Percentiles rank a stretch among this genome's conserved stretches.
Conservation (phyloP, 2,797 vertebrate genomes). For the Eurystomus glaucurus region DNA sequence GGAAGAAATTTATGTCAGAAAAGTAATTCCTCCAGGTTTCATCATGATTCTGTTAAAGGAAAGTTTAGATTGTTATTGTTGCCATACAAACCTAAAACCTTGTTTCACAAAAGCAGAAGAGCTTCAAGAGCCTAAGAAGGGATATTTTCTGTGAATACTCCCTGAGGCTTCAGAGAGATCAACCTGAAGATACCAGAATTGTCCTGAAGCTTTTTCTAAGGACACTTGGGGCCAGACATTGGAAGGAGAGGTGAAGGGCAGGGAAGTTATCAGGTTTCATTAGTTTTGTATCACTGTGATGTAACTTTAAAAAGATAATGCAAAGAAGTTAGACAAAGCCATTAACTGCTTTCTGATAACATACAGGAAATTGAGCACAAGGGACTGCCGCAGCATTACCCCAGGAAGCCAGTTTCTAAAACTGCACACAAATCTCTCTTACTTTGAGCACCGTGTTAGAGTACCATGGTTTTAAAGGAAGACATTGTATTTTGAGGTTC, state of each 20-base stretch:
- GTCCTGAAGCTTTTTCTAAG: background rate
- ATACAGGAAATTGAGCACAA: background rate
- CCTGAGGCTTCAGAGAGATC: background rate
- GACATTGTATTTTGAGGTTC: background rate
- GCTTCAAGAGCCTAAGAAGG: background rate
- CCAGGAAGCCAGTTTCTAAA: background rate
- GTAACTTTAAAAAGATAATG: background rate
- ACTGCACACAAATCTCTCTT: background rate
- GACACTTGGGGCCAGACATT: background rate
- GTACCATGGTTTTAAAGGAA: background rate
- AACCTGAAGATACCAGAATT: background rate
- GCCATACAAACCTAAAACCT: background rate
- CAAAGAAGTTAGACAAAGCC: background rate
- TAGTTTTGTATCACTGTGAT: background rate
- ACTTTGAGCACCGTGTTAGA: background rate
- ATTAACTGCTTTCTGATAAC: background rate
- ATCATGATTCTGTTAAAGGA: slow-evolving; percentile 91
- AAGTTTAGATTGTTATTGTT: slow-evolving; percentile 29
- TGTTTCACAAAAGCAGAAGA: background rate
- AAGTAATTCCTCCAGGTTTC: slow-evolving; percentile 99
- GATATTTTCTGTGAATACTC: background rate
- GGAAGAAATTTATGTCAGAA: slow-evolving; percentile 96
- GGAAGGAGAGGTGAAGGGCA: background rate
- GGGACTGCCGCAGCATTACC: background rate
- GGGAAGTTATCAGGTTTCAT: background rate